A percentile compares a stretch with the other conserved stretches of the same genome.
phyloP scores from a whole-genome alignment of 2,113 vertebrate species.

The Scomber scombrus region DNA sequence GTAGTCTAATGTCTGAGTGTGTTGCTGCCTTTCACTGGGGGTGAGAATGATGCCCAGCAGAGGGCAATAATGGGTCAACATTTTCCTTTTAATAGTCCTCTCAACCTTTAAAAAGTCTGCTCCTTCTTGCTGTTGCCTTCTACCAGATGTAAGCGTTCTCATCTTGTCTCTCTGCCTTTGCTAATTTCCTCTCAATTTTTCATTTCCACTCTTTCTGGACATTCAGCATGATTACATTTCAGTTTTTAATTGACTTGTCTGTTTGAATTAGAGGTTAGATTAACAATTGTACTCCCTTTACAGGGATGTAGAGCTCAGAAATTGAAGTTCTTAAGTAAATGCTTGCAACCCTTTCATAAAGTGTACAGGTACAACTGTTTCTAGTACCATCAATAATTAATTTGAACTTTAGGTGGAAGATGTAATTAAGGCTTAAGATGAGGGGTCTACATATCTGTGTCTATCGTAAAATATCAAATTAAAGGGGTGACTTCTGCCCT shows the following conservation, averaged over 20 bases:
- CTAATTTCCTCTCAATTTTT: not conserved
- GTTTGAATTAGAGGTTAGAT: conserved; percentile 1
- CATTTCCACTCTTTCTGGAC: not conserved
- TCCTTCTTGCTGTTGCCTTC: not conserved
- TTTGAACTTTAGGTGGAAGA: conserved; percentile 10
- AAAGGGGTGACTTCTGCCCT: not conserved
- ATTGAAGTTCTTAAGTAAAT: not conserved
- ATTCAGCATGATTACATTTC: not conserved
- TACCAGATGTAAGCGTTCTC: not conserved
- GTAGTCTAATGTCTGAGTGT: not conserved
- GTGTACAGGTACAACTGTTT: not conserved
- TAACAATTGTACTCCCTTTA: not conserved
- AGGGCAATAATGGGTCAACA: conserved; percentile 71
- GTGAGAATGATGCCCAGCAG: conserved; percentile 66
- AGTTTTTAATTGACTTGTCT: conserved; percentile 9
- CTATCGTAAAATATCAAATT: not conserved
- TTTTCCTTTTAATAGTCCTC: conserved; percentile 8
- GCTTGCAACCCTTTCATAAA: not conserved
- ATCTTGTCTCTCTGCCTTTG: not conserved
- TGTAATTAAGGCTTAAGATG: not conserved
- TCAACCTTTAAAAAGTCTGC: not conserved
- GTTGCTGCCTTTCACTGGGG: conserved; percentile 1
- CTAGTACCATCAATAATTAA: not conserved
- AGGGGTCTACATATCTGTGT: not conserved
- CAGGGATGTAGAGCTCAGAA: not conserved